A percentile compares a stretch with the other conserved stretches of the same genome.
These are phyloP conservation scores for Poeciliopsis occidentalis DNA, from an alignment of 2,113 vertebrate species.

Conservation along the genomic window DNA sequence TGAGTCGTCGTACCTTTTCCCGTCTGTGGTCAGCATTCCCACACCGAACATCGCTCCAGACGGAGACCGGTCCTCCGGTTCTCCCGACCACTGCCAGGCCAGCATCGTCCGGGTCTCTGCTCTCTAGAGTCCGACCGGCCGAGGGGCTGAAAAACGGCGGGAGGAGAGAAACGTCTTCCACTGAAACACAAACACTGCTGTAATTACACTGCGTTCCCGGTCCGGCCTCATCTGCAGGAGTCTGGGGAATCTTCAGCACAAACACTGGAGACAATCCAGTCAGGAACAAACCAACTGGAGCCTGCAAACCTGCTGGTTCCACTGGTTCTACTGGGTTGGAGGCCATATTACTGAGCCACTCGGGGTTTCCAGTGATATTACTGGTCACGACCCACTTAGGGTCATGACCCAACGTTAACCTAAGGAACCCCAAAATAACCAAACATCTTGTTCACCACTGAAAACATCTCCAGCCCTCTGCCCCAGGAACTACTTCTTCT, in stretches of 20 bases:
- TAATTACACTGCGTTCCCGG: too few relatives aligned
- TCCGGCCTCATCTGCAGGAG: not conserved
- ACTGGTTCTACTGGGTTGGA: not conserved
- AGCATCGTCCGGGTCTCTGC: constrained; percentile 94
- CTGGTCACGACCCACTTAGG: too few relatives aligned
- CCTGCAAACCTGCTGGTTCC: not conserved
- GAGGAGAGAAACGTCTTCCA: constrained; percentile 12
- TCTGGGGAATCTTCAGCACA: not conserved
- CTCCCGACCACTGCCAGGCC: constrained; percentile 84
- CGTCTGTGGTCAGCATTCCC: constrained; percentile 91
- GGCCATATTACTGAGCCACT: not conserved
- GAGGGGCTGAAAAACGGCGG: not conserved
- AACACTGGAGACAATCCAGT: not conserved
- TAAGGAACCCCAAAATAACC: too few relatives aligned
- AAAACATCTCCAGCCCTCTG: too few relatives aligned
- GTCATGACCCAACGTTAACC: too few relatives aligned
- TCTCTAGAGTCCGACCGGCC: constrained; percentile 79
- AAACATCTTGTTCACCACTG: not conserved
- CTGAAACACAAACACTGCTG: not conserved
- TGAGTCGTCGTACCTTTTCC: constrained; percentile 88
- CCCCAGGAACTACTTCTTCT: too few relatives aligned
- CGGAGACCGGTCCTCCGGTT: constrained; percentile 82
- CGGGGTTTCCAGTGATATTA: too few relatives aligned
- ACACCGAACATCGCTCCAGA: constrained; percentile 85
- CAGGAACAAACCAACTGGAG: not conserved